These are phyloP conservation scores for Geodia barretti DNA, from an alignment of 37 sponge, comb jelly and placozoan genomes.

Conservation along the genomic window DNA sequence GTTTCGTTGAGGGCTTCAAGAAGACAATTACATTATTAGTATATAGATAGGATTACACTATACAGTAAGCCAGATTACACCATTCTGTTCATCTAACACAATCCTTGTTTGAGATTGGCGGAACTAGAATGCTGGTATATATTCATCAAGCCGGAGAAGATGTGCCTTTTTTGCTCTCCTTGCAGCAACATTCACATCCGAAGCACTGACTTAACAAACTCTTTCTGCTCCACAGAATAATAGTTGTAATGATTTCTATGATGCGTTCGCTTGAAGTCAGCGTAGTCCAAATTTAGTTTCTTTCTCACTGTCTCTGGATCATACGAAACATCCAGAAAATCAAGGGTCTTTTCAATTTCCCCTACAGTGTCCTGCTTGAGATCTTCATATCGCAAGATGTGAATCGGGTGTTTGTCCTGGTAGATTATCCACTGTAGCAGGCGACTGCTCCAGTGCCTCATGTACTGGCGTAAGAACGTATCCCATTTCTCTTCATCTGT, in stretches of 20 bases:
- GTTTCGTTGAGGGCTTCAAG: no score
- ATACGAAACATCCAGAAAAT: constrained; percentile 33
- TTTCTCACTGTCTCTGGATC: background rate
- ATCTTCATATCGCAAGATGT: constrained; percentile 46
- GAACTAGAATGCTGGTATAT: no score
- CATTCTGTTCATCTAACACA: no score
- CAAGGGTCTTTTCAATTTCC: constrained; percentile 41
- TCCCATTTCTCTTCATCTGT: no score
- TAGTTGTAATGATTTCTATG: constrained; percentile 2
- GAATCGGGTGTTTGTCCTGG: background rate
- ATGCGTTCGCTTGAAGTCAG: constrained; percentile 5
- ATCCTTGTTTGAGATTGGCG: no score
- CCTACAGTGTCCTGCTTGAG: background rate
- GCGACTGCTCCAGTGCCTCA: constrained; percentile 9
- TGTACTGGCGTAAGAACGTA: constrained; percentile 9
- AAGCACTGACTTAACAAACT: background rate
- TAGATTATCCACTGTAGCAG: constrained; percentile 29
- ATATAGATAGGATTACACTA: no score
- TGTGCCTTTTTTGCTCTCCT: no score
- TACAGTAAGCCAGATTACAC: no score
- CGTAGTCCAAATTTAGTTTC: constrained; percentile 1
- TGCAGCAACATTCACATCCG: no score
- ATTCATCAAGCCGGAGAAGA: no score
- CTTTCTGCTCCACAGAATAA: constrained; percentile 21
- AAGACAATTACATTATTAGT: no score